Conservation (phyloP, 2,797 vertebrate genomes). For the Neosalanx taihuensis region DNA sequence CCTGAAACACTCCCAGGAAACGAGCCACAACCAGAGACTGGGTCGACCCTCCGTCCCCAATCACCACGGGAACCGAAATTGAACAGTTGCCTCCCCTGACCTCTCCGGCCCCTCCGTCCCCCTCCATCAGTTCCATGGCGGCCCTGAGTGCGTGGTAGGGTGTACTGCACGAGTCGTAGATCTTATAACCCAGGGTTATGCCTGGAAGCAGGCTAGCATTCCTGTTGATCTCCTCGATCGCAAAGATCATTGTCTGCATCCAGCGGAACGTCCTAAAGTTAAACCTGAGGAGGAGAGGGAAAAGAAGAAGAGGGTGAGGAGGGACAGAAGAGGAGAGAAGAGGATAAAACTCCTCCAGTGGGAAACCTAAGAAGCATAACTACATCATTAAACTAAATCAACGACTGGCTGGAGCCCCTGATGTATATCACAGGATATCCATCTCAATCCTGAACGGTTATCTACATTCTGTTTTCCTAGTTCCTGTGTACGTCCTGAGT, state of each 20-base stretch:
- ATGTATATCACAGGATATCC: background rate
- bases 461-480: no score
- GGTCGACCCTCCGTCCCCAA: constrained; percentile 79
- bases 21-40: constrained; percentile 75
- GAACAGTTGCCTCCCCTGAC: constrained; percentile 44
- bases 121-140: constrained; percentile 65
- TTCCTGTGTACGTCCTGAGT: no score
- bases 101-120: constrained; percentile 27
- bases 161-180: constrained; percentile 78
- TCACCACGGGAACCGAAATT: constrained; percentile 64
- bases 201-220: constrained; percentile 67
- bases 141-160: constrained; percentile 71
- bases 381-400: no score
- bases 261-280: constrained; percentile 80
- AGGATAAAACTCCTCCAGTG: background rate
- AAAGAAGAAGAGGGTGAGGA: background rate
- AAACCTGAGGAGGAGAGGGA: constrained; percentile 58
- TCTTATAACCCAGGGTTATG: constrained; percentile 73
- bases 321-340: background rate
- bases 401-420: no score
- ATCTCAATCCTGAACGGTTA: background rate
- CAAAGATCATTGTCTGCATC: constrained; percentile 83
- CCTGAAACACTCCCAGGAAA: constrained; percentile 72
- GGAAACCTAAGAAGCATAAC: no score
- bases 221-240: constrained; percentile 77